A percentile compares a stretch with the other conserved stretches of the same genome.
phyloP scores from a whole-genome alignment of 1,140 invertebrate genomes.

The Pararge aegeria region DNA sequence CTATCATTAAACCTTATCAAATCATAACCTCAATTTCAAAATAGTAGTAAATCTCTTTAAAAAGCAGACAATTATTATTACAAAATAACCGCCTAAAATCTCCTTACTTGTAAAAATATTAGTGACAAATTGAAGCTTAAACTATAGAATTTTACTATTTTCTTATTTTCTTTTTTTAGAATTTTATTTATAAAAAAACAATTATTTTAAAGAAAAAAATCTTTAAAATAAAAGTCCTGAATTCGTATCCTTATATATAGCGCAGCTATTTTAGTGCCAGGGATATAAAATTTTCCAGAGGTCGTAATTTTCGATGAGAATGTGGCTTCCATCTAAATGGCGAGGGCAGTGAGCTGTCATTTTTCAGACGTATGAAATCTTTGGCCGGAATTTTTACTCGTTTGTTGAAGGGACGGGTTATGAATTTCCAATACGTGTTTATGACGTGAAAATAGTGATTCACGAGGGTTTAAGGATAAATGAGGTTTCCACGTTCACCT shows the following conservation, averaged over 20 bases:
- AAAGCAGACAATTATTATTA: no score
- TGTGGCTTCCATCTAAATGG: constrained; percentile 21
- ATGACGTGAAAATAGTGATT: constrained; percentile 26
- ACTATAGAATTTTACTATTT: no score
- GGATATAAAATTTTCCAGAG: constrained; percentile 4
- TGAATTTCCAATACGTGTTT: constrained; percentile 33
- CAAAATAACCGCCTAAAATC: no score
- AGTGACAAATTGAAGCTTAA: no score
- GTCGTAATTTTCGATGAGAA: constrained; percentile 5
- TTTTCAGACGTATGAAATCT: constrained; percentile 28
- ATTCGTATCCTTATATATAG: not conserved
- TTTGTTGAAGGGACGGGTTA: constrained; percentile 26
- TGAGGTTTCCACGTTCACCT: constrained; percentile 17
- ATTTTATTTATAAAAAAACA: no score
- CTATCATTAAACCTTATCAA: no score
- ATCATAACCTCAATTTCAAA: no score
- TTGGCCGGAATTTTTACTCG: constrained; percentile 22
- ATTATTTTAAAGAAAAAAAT: no score
- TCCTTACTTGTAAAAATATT: no score
- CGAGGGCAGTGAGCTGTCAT: constrained; percentile 31
- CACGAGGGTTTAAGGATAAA: constrained; percentile 18
- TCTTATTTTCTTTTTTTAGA: no score
- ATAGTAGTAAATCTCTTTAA: no score
- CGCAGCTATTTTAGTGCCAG: not conserved
- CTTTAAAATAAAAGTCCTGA: no score